Percentiles rank a stretch among this genome's conserved stretches.
phyloP scores from a whole-genome alignment of 2,797 vertebrate species.

The Myotis myotis region DNA sequence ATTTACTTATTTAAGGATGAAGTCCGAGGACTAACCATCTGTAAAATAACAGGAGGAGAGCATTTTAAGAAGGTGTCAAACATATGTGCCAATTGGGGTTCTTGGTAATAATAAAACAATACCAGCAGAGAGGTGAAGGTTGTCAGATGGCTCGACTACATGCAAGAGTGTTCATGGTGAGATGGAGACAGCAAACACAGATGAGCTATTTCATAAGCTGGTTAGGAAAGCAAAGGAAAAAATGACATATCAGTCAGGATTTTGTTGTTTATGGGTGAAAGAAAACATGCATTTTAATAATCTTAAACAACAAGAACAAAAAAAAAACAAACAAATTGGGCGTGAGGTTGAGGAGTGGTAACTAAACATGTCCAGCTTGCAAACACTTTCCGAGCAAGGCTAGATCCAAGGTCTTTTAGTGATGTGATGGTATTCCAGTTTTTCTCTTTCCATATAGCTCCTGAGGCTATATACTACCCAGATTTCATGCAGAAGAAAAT shows the following conservation, averaged over 20 bases:
- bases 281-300: not conserved
- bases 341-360: not conserved
- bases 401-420: not conserved
- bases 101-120: not conserved
- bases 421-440: not conserved
- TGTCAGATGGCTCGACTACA: not conserved
- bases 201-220: not conserved
- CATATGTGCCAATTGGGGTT: not conserved
- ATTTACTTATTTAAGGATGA: not conserved
- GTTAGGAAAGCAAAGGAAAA: not conserved
- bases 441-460: not conserved
- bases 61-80: not conserved
- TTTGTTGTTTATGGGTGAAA: slow-evolving; percentile 4
- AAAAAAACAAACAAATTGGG: not conserved
- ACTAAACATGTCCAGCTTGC: not conserved
- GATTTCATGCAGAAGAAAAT: not conserved
- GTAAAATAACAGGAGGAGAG: not conserved
- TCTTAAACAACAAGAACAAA: not conserved
- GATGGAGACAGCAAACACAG: not conserved
- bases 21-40: not conserved
- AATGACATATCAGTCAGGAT: not conserved
- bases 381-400: not conserved
- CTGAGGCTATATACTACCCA: not conserved
- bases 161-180: not conserved
- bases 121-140: not conserved